Conservation (phyloP, 2,797 vertebrate genomes). For the Tapirus indicus region DNA sequence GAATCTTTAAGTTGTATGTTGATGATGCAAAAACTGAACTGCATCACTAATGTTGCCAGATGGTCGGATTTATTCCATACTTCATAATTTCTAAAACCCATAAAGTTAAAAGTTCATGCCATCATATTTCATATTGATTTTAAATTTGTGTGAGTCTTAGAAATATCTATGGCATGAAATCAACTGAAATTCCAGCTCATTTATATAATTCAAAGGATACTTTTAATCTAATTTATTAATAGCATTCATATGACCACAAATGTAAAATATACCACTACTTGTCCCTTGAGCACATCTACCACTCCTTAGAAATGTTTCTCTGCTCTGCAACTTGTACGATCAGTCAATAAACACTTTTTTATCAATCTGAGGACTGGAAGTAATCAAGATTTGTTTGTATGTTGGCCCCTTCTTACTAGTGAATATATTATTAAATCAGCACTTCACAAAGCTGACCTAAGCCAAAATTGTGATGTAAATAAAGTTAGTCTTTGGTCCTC, state of each 20-base stretch:
- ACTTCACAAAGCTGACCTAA: background rate
- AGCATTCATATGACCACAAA: background rate
- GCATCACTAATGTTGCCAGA: slow-evolving; percentile 44
- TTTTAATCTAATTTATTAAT: slow-evolving; percentile 55
- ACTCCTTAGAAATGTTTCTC: background rate
- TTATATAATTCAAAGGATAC: slow-evolving; percentile 36
- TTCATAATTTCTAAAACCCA: slow-evolving; percentile 59
- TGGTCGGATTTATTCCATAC: slow-evolving; percentile 62
- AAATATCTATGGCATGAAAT: slow-evolving; percentile 59
- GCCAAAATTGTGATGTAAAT: background rate
- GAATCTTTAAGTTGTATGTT: slow-evolving; percentile 63
- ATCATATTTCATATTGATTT: slow-evolving; percentile 44
- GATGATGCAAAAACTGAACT: slow-evolving; percentile 66
- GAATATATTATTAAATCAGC: background rate
- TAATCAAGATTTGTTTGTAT: background rate
- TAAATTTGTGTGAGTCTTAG: slow-evolving; percentile 43
- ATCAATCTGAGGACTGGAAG: background rate
- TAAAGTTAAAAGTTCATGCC: slow-evolving; percentile 66
- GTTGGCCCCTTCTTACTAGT: background rate
- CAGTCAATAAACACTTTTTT: background rate
- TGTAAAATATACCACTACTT: slow-evolving; percentile 47
- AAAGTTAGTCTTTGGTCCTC: background rate
- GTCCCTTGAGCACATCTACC: background rate
- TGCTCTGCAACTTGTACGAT: background rate
- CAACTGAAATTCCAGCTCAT: slow-evolving; percentile 57